A percentile compares a stretch with the other conserved stretches of the same genome.
phyloP scores from a whole-genome alignment of 2,113 vertebrate species.

The Phoxinus phoxinus region DNA sequence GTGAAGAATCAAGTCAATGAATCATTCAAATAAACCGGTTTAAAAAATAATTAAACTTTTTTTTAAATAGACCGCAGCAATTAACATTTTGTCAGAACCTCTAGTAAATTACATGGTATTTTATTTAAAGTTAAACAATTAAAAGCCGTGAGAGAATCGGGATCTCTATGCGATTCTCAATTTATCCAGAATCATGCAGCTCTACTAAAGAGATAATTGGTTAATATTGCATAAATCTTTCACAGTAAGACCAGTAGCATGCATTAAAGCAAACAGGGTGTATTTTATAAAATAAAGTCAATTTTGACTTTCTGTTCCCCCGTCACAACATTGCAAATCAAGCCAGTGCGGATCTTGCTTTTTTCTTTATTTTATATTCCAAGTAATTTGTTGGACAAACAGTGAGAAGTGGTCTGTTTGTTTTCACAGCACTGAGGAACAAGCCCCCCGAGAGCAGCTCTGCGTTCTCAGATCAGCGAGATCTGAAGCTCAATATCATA shows the following conservation, averaged over 20 bases:
- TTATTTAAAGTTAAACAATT: too few relatives aligned
- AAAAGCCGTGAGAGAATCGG: too few relatives aligned
- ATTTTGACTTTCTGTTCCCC: neutral
- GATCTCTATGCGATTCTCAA: too few relatives aligned
- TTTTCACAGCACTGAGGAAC: slow-evolving; percentile 28
- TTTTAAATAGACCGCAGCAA: too few relatives aligned
- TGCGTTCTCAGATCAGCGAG: slow-evolving; percentile 36
- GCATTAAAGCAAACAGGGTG: neutral
- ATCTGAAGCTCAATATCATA: slow-evolving; percentile 46
- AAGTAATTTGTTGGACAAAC: slow-evolving; percentile 53
- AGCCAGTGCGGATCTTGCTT: neutral
- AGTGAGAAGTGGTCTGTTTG: slow-evolving; percentile 48
- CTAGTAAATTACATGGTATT: too few relatives aligned
- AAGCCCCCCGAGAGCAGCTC: slow-evolving; percentile 44
- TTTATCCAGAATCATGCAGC: too few relatives aligned
- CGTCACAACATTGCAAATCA: neutral
- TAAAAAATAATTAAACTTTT: too few relatives aligned
- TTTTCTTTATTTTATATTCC: slow-evolving; percentile 18
- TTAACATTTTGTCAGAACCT: too few relatives aligned
- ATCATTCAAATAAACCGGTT: too few relatives aligned
- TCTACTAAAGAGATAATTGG: neutral
- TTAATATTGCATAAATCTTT: neutral
- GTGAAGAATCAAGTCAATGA: too few relatives aligned
- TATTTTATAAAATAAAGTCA: neutral
- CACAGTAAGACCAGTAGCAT: neutral